Evolutionary conservation across 2,888 invertebrate genomes (phyloP).

Genomic region (Cheilosia impressa): DNA sequence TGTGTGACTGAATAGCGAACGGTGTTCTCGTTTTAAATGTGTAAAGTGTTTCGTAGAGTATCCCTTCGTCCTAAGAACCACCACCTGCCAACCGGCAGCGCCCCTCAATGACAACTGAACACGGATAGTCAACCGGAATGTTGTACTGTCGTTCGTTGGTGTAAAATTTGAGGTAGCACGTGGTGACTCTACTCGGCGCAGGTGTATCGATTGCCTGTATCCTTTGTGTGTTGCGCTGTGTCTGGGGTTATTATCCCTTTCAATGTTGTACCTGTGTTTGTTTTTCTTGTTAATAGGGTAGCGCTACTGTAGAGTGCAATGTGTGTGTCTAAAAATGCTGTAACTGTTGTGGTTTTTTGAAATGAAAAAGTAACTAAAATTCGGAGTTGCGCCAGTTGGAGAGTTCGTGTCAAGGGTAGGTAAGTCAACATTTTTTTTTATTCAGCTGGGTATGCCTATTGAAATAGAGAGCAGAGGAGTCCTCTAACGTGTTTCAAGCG

Average conservation of each 20-base stretch:
- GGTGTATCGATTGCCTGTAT: slow-evolving; percentile 54
- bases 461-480: no score
- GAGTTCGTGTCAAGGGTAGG: no score
- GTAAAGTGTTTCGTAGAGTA: slow-evolving; percentile 2
- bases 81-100: slow-evolving; percentile 6
- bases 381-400: no score
- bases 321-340: no score
- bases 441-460: no score
- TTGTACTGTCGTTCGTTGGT: background rate
- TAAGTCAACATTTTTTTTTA: no score
- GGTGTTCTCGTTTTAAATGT: slow-evolving; percentile 3
- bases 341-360: no score
- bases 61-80: background rate
- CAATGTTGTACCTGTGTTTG: background rate
- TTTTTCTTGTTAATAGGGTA: background rate
- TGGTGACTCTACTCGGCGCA: slow-evolving; percentile 59
- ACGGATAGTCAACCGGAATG: background rate
- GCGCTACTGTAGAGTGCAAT: no score
- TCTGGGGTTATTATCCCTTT: background rate
- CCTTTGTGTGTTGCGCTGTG: background rate
- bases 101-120: slow-evolving; percentile 16
- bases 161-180: slow-evolving; percentile 23
- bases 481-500: no score
- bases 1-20: background rate
- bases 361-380: no score